These are phyloP conservation scores for Acleris sparsana DNA, from an alignment of 2,888 invertebrate genomes.

Conservation along the genomic window DNA sequence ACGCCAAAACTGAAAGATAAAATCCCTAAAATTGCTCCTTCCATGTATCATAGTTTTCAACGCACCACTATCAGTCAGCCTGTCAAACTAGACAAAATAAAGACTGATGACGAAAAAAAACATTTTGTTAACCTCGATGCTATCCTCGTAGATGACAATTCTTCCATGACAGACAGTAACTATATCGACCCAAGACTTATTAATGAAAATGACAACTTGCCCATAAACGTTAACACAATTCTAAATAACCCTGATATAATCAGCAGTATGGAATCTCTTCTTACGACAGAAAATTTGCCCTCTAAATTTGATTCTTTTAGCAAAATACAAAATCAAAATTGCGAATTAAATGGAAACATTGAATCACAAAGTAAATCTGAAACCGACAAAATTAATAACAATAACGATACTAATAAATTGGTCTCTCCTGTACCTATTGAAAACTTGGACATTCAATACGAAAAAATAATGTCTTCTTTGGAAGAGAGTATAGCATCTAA, in stretches of 20 bases:
- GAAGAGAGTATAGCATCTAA: slow-evolving; percentile 78
- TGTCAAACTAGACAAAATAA: slow-evolving; percentile 76
- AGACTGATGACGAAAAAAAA: slow-evolving; percentile 67
- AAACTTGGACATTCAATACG: slow-evolving; percentile 76
- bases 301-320: slow-evolving; percentile 77
- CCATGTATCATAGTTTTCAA: slow-evolving; percentile 78
- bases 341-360: slow-evolving; percentile 55
- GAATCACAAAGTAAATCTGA: slow-evolving; percentile 50
- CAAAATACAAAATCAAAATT: slow-evolving; percentile 61
- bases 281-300: slow-evolving; percentile 78
- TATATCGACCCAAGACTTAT: slow-evolving; percentile 85
- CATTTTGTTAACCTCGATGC: slow-evolving; percentile 77
- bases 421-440: slow-evolving; percentile 61
- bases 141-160: slow-evolving; percentile 69
- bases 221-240: slow-evolving; percentile 82
- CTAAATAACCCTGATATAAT: slow-evolving; percentile 79
- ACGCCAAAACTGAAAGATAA: slow-evolving; percentile 78
- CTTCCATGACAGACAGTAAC: slow-evolving; percentile 78
- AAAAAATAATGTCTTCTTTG: slow-evolving; percentile 80
- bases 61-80: slow-evolving; percentile 73
- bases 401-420: slow-evolving; percentile 51
- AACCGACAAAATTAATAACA: slow-evolving; percentile 46
- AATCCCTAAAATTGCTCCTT: slow-evolving; percentile 77
- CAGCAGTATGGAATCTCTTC: slow-evolving; percentile 79
- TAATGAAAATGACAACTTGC: slow-evolving; percentile 88